Percentiles rank a stretch among this genome's conserved stretches.
Evolutionary conservation across 2,113 vertebrate genomes (phyloP).

Genomic region (Ptychochromis oligacanthus): DNA sequence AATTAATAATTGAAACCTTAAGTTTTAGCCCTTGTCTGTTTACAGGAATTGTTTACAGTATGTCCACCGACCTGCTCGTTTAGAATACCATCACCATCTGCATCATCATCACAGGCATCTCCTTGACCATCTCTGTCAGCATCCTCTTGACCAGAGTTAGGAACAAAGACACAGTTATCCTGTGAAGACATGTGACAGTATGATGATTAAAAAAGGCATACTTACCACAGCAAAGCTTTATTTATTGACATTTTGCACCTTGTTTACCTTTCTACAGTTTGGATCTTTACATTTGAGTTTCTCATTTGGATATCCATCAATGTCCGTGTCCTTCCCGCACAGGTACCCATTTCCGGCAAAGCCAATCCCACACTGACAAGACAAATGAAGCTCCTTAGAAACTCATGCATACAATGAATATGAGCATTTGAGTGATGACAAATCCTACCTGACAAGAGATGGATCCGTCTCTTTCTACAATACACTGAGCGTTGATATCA

Average conservation of each 20-base stretch:
- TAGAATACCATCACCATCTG: constrained; percentile 92
- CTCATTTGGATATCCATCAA: constrained; percentile 95
- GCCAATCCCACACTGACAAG: constrained; percentile 91
- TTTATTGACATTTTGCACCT: not conserved
- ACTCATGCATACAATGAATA: not conserved
- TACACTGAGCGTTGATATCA: constrained; percentile 87
- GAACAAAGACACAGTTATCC: constrained; percentile 95
- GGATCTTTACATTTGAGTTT: constrained; percentile 88
- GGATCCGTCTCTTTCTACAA: constrained; percentile 85
- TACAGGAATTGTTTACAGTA: not conserved
- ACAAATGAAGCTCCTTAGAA: constrained; percentile 22
- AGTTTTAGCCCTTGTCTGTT: not conserved
- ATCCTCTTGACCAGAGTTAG: constrained; percentile 98
- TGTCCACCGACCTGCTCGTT: constrained; percentile 89
- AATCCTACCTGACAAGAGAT: constrained; percentile 87
- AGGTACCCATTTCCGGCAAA: constrained; percentile 96
- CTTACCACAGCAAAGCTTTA: not conserved
- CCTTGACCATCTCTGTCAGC: constrained; percentile 89
- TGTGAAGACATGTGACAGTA: constrained; percentile 48
- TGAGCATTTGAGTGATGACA: not conserved
- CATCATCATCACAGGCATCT: constrained; percentile 93
- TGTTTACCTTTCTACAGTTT: constrained; percentile 89
- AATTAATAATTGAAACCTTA: not conserved
- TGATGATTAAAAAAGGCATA: not conserved
- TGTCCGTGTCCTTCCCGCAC: constrained; percentile 96